Percentiles rank a stretch among this genome's conserved stretches.
Evolutionary conservation across 2,113 vertebrate genomes (phyloP).

Genomic region (Phyllostomus hastatus): DNA sequence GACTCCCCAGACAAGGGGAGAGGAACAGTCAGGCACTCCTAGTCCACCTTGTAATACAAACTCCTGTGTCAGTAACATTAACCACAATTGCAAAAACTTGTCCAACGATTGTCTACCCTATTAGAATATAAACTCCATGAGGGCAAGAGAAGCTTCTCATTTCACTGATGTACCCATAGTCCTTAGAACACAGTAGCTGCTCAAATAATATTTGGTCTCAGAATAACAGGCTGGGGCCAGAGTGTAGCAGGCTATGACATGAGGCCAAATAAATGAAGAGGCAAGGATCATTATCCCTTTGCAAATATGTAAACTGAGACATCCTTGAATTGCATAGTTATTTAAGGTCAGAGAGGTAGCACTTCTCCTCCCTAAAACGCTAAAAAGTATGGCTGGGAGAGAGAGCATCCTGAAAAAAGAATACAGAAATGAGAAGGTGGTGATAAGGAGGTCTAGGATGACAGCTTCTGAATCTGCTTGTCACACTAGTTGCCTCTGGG

Average conservation of each 20-base stretch:
- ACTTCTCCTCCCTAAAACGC: not conserved
- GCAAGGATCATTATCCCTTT: not conserved
- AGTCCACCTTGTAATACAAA: not conserved
- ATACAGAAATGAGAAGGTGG: not conserved
- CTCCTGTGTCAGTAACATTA: not conserved
- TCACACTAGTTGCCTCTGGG: slow-evolving; percentile 6
- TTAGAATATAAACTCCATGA: not conserved
- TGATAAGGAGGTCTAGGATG: not conserved
- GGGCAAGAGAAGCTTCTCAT: not conserved
- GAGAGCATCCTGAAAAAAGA: not conserved
- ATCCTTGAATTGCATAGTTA: slow-evolving; percentile 7
- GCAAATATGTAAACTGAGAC: not conserved
- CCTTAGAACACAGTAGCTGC: not conserved
- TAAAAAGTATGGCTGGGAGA: not conserved
- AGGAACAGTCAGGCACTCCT: not conserved
- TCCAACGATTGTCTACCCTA: not conserved
- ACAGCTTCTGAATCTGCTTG: not conserved
- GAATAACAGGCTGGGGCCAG: not conserved
- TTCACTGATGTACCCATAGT: not conserved
- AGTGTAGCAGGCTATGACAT: not conserved
- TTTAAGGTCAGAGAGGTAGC: slow-evolving; percentile 11
- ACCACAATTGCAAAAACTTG: not conserved
- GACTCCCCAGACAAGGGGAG: not conserved
- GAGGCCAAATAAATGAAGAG: not conserved
- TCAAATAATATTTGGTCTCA: not conserved